Evolutionary conservation across 2,797 vertebrate genomes (phyloP), one percentile per base, ranked within the genome.

Genomic region (Darevskia mixta): DNA sequence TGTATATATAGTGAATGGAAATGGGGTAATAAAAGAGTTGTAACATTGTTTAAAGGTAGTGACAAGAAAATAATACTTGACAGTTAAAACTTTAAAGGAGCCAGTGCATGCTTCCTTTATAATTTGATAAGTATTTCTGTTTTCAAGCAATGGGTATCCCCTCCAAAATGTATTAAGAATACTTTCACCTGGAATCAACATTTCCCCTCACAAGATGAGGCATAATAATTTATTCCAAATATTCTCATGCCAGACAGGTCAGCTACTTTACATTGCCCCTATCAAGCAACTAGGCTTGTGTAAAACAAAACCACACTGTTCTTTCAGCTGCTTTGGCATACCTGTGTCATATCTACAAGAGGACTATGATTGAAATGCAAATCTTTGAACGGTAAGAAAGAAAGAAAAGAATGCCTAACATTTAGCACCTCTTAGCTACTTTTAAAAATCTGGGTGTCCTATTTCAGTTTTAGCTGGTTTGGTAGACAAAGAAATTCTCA

Each of bases 361-460:
- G 86, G 58, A 49, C 32, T 35, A 72, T 20, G 76, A 4, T 29
- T 93, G 82, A 41, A 2, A 35, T 9, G 41, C 0, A 0, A 86
- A 92, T 91, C 92, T 89, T 73, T 85, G 90, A 32, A 25, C 79
- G 77, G 35, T 64, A 29, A 90, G 79, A 86, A 29, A 90, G 79
- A 86, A 29, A 90, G 79, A 86, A 90, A 88, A 7, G 73, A 2
- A 49, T 2, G 79, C 82, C 85, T 9, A 11, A 67, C 75, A 20
- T 4, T 9, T 80, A 87, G 94, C 91, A 80, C 78, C 89, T 93
- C 90, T 84, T 89, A 89, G n/a, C 92, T 95, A 92, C 90, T 90
- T 90, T 89, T 80, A 88, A 91, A 89, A 91, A 93, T 91, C 35
- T 86, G 87, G 91, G 69, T 66, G 73, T 0, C 15, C 0, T 27